Evolutionary conservation across 2,113 vertebrate genomes (phyloP).

Genomic region (Cavia aperea): DNA sequence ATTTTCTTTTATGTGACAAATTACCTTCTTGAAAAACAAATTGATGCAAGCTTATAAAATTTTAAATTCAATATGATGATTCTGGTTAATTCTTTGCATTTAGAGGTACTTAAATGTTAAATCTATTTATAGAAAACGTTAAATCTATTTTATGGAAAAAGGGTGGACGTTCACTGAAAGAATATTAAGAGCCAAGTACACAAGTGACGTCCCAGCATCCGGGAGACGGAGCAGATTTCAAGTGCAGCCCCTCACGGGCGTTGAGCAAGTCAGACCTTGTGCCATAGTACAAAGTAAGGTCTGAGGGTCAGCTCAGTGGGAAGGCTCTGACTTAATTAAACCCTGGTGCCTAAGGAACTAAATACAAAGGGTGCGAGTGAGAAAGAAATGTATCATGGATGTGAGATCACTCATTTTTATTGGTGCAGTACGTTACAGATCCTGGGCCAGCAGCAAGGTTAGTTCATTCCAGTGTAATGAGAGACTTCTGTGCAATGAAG

Average conservation of each 20-base stretch:
- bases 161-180: background rate
- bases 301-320: background rate
- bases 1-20: background rate
- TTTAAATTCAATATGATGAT: slow-evolving; percentile 17
- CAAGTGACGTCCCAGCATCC: background rate
- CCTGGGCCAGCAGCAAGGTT: background rate
- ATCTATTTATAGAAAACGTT: background rate
- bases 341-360: background rate
- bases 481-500: background rate
- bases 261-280: background rate
- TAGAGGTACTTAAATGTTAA: background rate
- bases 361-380: background rate
- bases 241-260: too few relatives aligned
- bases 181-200: background rate
- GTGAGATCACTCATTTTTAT: background rate
- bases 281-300: too few relatives aligned
- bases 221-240: background rate
- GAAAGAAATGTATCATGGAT: background rate
- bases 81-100: slow-evolving; percentile 30
- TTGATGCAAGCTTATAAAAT: background rate
- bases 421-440: background rate
- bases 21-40: slow-evolving; percentile 2
- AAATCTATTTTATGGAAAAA: slow-evolving; percentile 7
- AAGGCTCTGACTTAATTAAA: background rate
- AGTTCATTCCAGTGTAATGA: background rate